These are phyloP conservation scores for Notolepis coatsorum DNA, from an alignment of 2,797 vertebrate species.

Conservation along the genomic window DNA sequence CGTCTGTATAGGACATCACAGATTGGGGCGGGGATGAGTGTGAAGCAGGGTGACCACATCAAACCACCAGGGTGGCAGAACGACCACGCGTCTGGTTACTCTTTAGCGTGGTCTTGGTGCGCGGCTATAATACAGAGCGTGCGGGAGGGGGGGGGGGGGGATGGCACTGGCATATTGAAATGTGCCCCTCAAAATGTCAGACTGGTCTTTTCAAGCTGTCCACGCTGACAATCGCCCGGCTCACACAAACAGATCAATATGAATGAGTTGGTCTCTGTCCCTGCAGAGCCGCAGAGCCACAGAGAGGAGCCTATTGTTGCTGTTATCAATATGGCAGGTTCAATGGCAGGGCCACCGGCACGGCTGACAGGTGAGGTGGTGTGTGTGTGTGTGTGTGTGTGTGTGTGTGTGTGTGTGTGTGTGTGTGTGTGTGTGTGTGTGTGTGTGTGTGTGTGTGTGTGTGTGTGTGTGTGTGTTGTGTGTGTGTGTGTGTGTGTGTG, in stretches of 20 bases:
- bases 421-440: background rate
- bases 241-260: constrained; percentile 49
- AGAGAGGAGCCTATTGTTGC: constrained; percentile 44
- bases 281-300: too few species aligned
- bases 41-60: too few species aligned
- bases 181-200: constrained; percentile 68
- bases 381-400: constrained; percentile 2
- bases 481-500: constrained; percentile 5
- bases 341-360: constrained; percentile 44
- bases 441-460: constrained; percentile 2
- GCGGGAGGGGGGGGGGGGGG: too few species aligned
- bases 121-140: background rate
- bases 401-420: background rate
- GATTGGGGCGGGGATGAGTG: too few species aligned
- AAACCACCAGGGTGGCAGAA: too few species aligned
- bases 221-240: constrained; percentile 53
- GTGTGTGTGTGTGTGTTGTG: constrained; percentile 4
- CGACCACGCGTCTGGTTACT: too few species aligned
- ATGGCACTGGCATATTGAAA: constrained; percentile 62
- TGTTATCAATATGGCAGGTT: constrained; percentile 52
- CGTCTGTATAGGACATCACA: too few species aligned
- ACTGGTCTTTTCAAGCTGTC: constrained; percentile 66
- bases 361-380: constrained; percentile 33
- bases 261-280: constrained; percentile 49
- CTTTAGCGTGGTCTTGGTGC: too few species aligned